Conservation (phyloP, 1,140 invertebrate genomes). For the Copidosoma floridanum region DNA sequence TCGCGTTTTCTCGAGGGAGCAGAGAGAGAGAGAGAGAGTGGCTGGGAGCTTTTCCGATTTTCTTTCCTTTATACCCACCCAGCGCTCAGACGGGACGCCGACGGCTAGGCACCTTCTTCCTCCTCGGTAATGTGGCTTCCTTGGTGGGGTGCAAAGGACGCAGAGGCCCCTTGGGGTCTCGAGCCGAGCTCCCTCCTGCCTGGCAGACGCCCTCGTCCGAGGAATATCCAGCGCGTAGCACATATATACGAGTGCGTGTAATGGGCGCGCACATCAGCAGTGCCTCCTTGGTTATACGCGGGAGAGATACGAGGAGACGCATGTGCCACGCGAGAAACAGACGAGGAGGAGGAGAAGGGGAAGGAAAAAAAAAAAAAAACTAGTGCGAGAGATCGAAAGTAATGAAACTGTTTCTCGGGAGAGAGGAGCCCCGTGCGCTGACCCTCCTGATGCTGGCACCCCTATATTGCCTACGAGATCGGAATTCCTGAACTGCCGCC, state of each 20-base stretch:
- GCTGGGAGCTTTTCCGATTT: conserved; percentile 2
- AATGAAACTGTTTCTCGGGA: conserved; percentile 24
- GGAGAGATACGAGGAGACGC: too few relatives aligned
- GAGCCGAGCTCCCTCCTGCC: conserved; percentile 11
- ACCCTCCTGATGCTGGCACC: not conserved
- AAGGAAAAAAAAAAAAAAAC: too few relatives aligned
- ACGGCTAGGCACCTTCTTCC: too few relatives aligned
- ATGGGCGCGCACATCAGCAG: not conserved
- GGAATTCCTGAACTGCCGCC: conserved; percentile 15
- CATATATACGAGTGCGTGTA: not conserved
- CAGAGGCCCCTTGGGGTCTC: conserved; percentile 18
- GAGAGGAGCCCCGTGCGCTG: not conserved
- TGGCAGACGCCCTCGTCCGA: conserved; percentile 9
- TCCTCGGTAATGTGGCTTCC: too few relatives aligned
- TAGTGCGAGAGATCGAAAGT: conserved; percentile 14
- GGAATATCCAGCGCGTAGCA: not conserved
- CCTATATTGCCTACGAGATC: conserved; percentile 23
- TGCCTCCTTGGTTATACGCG: too few relatives aligned
- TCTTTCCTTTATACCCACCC: not conserved
- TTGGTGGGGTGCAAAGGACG: conserved; percentile 15
- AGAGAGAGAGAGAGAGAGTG: too few relatives aligned
- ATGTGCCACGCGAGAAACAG: too few relatives aligned
- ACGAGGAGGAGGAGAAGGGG: too few relatives aligned
- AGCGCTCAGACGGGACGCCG: too few relatives aligned
- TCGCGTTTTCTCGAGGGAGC: not conserved